phyloP scores from a whole-genome alignment of 2,888 invertebrate species.

The Linnaemya tessellans region DNA sequence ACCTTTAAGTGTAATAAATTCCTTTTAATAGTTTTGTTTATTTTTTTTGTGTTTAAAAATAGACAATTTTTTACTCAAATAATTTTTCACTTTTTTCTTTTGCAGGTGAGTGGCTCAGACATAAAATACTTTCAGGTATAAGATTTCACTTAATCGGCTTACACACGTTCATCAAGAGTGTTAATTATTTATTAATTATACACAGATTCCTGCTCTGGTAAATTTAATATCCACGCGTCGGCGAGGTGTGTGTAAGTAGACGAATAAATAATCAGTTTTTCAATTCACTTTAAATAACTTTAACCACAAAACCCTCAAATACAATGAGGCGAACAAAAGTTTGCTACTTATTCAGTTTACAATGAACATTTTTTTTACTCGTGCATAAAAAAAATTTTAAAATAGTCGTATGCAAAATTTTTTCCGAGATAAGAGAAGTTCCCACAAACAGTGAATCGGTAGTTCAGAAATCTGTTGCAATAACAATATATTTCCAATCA shows the following conservation, averaged over 20 bases:
- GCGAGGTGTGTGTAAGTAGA: background rate
- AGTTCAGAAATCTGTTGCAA: too few relatives aligned
- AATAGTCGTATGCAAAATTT: too few relatives aligned
- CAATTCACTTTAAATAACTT: too few relatives aligned
- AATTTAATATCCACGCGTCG: background rate
- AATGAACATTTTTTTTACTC: too few relatives aligned
- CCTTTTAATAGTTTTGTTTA: background rate
- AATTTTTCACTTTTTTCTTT: constrained; percentile 17
- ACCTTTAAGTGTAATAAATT: constrained; percentile 1
- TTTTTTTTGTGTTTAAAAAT: background rate
- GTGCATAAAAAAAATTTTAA: too few relatives aligned
- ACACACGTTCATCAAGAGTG: constrained; percentile 20
- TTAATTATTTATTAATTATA: constrained; percentile 28
- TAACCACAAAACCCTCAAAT: too few relatives aligned
- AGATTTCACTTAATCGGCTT: constrained; percentile 25
- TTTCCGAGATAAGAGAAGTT: too few relatives aligned
- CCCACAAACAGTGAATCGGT: too few relatives aligned
- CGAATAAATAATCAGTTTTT: too few relatives aligned
- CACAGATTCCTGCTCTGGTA: constrained; percentile 3
- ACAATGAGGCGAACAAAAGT: too few relatives aligned
- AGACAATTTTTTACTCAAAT: background rate
- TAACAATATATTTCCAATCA: too few relatives aligned
- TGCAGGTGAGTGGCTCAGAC: constrained; percentile 38
- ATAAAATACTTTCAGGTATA: constrained; percentile 16
- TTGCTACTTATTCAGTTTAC: too few relatives aligned